Evolutionary conservation across 92 coral and sea anemone genomes (phyloP), one percentile per base, ranked within the genome.

Genomic region (Phenganax stokvisi): DNA sequence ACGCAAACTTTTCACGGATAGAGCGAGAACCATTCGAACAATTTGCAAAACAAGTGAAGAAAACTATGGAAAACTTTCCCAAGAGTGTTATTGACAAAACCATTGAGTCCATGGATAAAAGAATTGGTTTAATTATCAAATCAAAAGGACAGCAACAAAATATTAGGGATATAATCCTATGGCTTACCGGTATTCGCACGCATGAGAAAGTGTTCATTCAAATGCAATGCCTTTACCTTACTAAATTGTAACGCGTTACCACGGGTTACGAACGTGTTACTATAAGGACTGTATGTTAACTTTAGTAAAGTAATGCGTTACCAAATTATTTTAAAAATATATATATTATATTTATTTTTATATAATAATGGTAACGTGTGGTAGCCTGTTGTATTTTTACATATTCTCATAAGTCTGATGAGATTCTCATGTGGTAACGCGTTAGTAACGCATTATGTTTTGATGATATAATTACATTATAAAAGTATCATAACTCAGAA

Each of bases 201-300:
- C 65, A 25, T 13, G 27, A 13, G n/a, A 25, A 59, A 1, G 7
- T 59, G 27, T 13, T 59, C 27, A 59, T 59, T 59, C n/a, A 13
- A 59, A 20, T 1, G 65, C 16, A 59, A 25, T 13, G 65, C 16
- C n/a, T 13, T 13, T 25, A 1, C 65, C 16, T 37, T 5, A 37
- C 47, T 51, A 70, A 15, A 70, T 0, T 25, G 29, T 16, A 11
- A 70, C 74, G 56, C 53, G 74, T 70, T 70, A 28, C 74, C 74
- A 70, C 2, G 56, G 51, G 74, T 70, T 70, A 70, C 74, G 53
- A 6, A 31, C 74, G 56, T 29, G 53, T 70, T 70, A 70, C 74
- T 53, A 31, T 51, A 15, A 51, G 12, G 29, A 6, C 1, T 13
- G 10, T 11, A 25, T 11, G 47, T 29, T n/a, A 27, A 31, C 16